Evolutionary conservation across 1,140 invertebrate genomes (phyloP), one percentile per base, ranked within the genome.

Genomic region (Heliconius hewitsoni): DNA sequence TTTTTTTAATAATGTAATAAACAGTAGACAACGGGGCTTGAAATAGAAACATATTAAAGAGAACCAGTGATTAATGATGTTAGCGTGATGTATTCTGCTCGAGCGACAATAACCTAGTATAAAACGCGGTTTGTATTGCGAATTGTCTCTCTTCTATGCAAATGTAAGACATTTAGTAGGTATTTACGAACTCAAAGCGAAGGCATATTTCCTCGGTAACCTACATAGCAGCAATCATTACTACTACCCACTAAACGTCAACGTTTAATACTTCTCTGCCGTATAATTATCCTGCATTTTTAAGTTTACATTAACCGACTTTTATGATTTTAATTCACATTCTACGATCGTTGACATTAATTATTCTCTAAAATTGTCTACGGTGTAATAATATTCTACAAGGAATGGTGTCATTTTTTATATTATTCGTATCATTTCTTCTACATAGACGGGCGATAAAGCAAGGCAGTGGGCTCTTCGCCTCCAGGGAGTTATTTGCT

Each of bases 401-500:
- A 82, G 83, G 79, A 76, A 81, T 73, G 84, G 77, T 75, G 82
- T 81, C 84, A 88, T 89, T 88, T 92, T 89, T 89, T 90, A 88
- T 89, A 82, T 89, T 93, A 89, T 91, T 91, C 88, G 85, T 88
- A 89, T 91, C 84, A 87, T 90, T 86, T 85, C 83, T 84, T 75
- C 77, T 83, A 86, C 66, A 83, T 86, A 89, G 84, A 82, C 82
- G 52, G 76, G 66, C 78, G 82, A 76, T 77, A 90, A 91, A 91
- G 87, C 88, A 86, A 93, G 92, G 87, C 92, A 93, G 91, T 92
- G 91, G 91, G 93, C 87, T 90, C 89, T 91, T 82, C 84, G 85
- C 93, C 93, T 91, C 92, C 80, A 91, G 93, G 93, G 93, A 94
- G 90, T 91, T 93, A 93, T 93, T 92, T 93, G 92, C 91, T 91